Evolutionary conservation across 64 coral and sea anemone species (phyloP).

Genomic region (Dendronephthya gigantea): DNA sequence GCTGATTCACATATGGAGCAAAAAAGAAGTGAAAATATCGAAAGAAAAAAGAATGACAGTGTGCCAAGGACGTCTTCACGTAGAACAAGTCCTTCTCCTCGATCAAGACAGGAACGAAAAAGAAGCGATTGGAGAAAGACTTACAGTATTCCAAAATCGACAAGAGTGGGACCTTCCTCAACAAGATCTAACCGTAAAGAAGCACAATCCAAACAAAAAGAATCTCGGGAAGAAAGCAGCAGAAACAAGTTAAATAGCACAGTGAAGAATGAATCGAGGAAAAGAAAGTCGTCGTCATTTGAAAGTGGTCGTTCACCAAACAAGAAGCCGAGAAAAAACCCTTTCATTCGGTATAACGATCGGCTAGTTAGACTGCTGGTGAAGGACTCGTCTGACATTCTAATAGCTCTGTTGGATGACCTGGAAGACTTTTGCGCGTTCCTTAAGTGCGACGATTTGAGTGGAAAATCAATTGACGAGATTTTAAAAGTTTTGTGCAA

Average conservation of each 20-base stretch:
- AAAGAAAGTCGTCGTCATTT: not conserved
- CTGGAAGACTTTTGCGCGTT: not conserved
- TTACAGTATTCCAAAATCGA: not conserved
- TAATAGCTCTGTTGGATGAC: not conserved
- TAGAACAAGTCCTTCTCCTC: no score
- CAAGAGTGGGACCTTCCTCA: not conserved
- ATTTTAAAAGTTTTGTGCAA: not conserved
- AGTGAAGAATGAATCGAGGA: not conserved
- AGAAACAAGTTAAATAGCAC: not conserved
- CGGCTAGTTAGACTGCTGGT: not conserved
- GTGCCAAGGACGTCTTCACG: no score
- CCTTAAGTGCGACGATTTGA: not conserved
- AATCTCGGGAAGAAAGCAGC: not conserved
- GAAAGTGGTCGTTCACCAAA: not conserved
- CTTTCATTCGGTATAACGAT: not conserved
- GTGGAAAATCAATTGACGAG: not conserved
- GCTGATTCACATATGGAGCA: no score
- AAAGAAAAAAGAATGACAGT: no score
- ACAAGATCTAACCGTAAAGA: not conserved
- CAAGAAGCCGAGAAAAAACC: not conserved
- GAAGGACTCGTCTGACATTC: not conserved
- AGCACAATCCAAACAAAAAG: not conserved
- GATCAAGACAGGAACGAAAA: not conserved
- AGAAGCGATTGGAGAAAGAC: not conserved
- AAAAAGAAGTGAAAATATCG: no score